A percentile compares a stretch with the other conserved stretches of the same genome.
Conservation (phyloP, 37 sponge, comb jelly and placozoan species). For the Mnemiopsis leidyi region DNA sequence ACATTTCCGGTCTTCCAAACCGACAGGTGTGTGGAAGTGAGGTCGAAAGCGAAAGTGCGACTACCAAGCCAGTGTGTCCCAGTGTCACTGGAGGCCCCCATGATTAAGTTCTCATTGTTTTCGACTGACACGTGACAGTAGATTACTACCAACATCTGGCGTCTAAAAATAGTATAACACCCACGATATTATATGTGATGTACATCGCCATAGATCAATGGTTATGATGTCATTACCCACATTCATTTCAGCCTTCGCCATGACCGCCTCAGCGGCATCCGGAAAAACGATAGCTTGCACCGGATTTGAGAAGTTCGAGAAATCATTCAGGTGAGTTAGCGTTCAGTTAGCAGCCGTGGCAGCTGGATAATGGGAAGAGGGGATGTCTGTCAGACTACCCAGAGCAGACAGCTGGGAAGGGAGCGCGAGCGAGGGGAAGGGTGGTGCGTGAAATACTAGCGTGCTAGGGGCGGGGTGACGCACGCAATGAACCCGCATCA, state of each 20-base stretch:
- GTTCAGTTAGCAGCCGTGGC: too few species aligned
- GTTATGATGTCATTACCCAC: neutral
- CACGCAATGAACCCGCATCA: neutral
- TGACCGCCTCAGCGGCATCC: neutral
- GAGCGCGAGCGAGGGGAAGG: neutral
- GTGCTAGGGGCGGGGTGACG: neutral
- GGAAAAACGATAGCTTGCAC: neutral
- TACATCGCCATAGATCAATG: neutral
- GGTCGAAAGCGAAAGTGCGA: too few species aligned
- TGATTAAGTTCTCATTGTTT: too few species aligned
- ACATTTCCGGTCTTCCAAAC: too few species aligned
- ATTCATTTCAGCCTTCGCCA: neutral
- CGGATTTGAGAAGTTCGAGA: slow-evolving; percentile 12
- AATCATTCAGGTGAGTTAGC: neutral
- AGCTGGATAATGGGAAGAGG: too few species aligned
- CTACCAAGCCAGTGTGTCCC: too few species aligned
- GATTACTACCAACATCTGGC: too few species aligned
- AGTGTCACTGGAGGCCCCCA: too few species aligned
- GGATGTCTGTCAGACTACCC: neutral
- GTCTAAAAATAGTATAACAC: too few species aligned
- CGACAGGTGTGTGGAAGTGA: too few species aligned
- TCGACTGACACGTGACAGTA: too few species aligned
- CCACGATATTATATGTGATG: too few species aligned
- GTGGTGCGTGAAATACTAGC: neutral
- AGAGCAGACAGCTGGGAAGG: neutral